A percentile compares a stretch with the other conserved stretches of the same genome.
Evolutionary conservation across 2,888 invertebrate genomes (phyloP).

Genomic region (Osmoderma eremita): DNA sequence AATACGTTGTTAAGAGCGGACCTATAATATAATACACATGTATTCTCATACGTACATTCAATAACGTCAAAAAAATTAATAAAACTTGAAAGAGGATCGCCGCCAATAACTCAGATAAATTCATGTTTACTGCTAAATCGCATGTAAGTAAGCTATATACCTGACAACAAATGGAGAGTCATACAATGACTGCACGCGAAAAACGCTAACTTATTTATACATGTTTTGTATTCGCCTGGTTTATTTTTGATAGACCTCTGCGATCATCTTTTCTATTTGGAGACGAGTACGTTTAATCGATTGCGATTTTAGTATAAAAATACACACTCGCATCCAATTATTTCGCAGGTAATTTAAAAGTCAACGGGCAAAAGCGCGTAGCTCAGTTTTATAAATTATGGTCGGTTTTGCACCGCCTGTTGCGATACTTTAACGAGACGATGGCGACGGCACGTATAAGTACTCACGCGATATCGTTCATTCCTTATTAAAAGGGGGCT

Average conservation of each 20-base stretch:
- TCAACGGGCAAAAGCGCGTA: slow-evolving; percentile 5
- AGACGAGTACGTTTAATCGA: slow-evolving; percentile 15
- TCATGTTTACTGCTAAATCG: slow-evolving; percentile 59
- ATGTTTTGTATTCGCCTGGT: slow-evolving; percentile 5
- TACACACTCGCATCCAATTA: slow-evolving; percentile 21
- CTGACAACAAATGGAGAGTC: slow-evolving; percentile 52
- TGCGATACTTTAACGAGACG: slow-evolving; percentile 51
- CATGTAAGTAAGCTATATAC: slow-evolving; percentile 58
- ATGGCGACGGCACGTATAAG: slow-evolving; percentile 47
- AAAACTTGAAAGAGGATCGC: slow-evolving; percentile 53
- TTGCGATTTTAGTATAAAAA: slow-evolving; percentile 7
- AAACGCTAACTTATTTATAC: slow-evolving; percentile 23
- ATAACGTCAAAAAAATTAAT: slow-evolving; percentile 51
- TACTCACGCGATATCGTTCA: slow-evolving; percentile 39
- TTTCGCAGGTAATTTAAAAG: slow-evolving; percentile 23
- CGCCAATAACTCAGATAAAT: slow-evolving; percentile 56
- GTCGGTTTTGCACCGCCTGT: slow-evolving; percentile 49
- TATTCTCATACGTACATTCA: slow-evolving; percentile 27
- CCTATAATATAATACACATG: slow-evolving; percentile 27
- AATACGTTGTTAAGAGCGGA: slow-evolving; percentile 9
- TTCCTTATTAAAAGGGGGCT: slow-evolving; percentile 42
- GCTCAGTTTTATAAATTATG: slow-evolving; percentile 45
- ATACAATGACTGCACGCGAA: slow-evolving; percentile 43
- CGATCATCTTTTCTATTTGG: slow-evolving; percentile 1
- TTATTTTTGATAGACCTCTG: not conserved